Evolutionary conservation across 2,888 invertebrate genomes (phyloP).

Genomic region (Polydrusus tereticollis): DNA sequence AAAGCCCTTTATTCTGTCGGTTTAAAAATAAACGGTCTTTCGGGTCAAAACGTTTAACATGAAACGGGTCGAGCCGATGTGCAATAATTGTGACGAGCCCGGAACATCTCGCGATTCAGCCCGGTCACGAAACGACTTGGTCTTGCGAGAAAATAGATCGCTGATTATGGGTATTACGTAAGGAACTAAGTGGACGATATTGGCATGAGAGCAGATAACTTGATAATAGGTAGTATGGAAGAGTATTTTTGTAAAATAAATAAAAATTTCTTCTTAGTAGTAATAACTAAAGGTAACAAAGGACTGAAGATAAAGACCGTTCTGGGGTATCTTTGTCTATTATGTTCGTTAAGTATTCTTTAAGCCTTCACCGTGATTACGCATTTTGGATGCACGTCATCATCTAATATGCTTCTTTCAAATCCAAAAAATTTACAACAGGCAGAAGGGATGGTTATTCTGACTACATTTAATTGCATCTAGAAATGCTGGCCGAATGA

Average conservation of each 20-base stretch:
- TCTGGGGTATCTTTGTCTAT: too few relatives aligned
- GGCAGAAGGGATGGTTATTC: too few relatives aligned
- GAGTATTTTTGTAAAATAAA: neutral
- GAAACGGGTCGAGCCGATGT: conserved; percentile 24
- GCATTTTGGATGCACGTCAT: too few relatives aligned
- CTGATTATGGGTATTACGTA: conserved; percentile 31
- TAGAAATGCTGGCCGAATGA: too few relatives aligned
- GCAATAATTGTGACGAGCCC: conserved; percentile 33
- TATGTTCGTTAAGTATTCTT: too few relatives aligned
- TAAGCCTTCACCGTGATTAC: too few relatives aligned
- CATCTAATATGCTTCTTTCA: too few relatives aligned
- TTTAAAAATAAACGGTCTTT: conserved; percentile 24
- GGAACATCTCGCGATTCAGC: conserved; percentile 34
- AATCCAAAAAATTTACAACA: too few relatives aligned
- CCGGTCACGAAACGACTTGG: conserved; percentile 36
- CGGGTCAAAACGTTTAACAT: conserved; percentile 30
- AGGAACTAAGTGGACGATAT: conserved; percentile 25
- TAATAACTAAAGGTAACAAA: too few relatives aligned
- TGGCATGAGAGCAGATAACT: neutral
- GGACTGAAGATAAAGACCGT: too few relatives aligned
- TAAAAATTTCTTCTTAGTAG: neutral
- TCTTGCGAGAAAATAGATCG: conserved; percentile 39
- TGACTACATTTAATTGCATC: too few relatives aligned
- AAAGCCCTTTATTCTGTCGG: neutral
- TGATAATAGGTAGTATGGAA: neutral